A percentile compares a stretch with the other conserved stretches of the same genome.
Evolutionary conservation across 2,888 invertebrate species (phyloP).

Genomic region (Tachystola acroxantha): DNA sequence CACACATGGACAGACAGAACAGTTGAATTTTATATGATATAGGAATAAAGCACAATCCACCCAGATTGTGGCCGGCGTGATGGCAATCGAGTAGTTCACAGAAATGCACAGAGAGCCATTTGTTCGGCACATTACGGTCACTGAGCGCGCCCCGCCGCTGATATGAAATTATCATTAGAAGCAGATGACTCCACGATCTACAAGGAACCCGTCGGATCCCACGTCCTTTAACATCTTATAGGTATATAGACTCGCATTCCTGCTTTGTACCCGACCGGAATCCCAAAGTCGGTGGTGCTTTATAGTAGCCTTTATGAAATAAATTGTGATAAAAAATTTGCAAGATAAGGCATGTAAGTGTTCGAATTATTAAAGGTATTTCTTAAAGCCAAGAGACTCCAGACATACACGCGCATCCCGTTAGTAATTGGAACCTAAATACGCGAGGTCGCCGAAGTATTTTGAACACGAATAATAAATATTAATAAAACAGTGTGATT

Average conservation of each 20-base stretch:
- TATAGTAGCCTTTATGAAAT: constrained; percentile 13
- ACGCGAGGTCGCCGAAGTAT: constrained; percentile 51
- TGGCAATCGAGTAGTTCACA: constrained; percentile 60
- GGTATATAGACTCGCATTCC: not conserved
- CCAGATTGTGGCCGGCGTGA: constrained; percentile 35
- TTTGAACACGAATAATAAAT: constrained; percentile 61
- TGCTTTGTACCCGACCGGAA: constrained; percentile 1
- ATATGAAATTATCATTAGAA: constrained; percentile 70
- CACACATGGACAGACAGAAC: too few relatives aligned
- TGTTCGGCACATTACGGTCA: constrained; percentile 55
- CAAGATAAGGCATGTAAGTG: constrained; percentile 21
- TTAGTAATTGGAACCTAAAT: constrained; percentile 50
- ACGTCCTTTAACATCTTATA: constrained; percentile 4
- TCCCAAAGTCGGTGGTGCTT: constrained; percentile 5
- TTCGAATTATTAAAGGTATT: constrained; percentile 26
- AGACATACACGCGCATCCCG: constrained; percentile 29
- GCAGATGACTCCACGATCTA: constrained; percentile 46
- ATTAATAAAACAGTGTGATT: constrained; percentile 66
- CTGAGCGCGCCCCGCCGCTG: constrained; percentile 37
- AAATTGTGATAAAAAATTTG: constrained; percentile 15
- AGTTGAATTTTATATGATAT: too few relatives aligned
- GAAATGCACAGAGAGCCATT: constrained; percentile 64
- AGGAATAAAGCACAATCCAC: too few relatives aligned
- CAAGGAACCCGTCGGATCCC: constrained; percentile 8
- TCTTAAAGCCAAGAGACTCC: constrained; percentile 21